A percentile compares a stretch with the other conserved stretches of the same genome.
Evolutionary conservation across 2,113 vertebrate species (phyloP).

Genomic region (Dicrurus megarhynchus): DNA sequence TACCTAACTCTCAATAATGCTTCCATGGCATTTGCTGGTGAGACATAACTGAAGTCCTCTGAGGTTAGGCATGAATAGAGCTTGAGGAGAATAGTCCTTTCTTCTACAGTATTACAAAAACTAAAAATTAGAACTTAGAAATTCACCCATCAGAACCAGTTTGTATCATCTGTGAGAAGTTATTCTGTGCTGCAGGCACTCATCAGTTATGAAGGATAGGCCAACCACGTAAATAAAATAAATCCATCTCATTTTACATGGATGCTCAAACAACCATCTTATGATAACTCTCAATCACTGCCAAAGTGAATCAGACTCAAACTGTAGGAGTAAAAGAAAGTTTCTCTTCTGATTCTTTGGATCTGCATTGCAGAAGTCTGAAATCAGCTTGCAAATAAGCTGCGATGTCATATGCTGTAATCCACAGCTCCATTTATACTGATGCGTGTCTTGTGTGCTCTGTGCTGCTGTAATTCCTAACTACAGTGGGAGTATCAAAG

Average conservation of each 20-base stretch:
- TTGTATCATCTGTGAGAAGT: neutral
- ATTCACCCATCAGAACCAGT: neutral
- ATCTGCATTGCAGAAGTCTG: constrained; percentile 19
- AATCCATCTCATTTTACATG: constrained; percentile 27
- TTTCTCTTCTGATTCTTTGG: neutral
- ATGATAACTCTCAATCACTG: constrained; percentile 5
- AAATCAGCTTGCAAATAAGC: neutral
- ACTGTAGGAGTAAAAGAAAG: neutral
- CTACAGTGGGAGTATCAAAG: neutral
- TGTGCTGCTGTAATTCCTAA: neutral
- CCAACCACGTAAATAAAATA: neutral
- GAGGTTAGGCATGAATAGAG: neutral
- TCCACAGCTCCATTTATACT: neutral
- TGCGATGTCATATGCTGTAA: neutral
- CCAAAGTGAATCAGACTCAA: constrained; percentile 5
- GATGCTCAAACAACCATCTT: constrained; percentile 1
- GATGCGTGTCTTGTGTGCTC: neutral
- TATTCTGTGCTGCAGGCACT: neutral
- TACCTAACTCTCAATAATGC: too few relatives aligned
- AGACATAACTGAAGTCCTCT: neutral
- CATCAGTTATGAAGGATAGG: neutral
- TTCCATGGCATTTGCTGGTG: neutral
- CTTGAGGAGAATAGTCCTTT: neutral
- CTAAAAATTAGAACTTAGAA: neutral
- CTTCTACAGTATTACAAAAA: neutral